phyloP scores from a whole-genome alignment of 2,888 invertebrate species.

The Tiphia femorata region DNA sequence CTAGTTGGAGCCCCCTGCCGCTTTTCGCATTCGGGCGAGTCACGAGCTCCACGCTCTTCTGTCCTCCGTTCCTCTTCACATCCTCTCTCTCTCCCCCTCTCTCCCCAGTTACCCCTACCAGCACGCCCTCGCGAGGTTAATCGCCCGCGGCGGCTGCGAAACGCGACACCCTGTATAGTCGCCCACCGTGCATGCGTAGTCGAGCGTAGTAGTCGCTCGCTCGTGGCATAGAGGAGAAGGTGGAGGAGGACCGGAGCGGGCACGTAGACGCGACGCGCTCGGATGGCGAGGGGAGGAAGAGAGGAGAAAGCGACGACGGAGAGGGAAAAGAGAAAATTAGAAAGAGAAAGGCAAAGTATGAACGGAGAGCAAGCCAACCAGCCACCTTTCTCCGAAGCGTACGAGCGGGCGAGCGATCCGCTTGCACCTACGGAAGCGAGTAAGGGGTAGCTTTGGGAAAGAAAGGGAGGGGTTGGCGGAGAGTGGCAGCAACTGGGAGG shows the following conservation, averaged over 20 bases:
- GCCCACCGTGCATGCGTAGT: constrained; percentile 1
- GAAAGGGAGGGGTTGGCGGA: neutral
- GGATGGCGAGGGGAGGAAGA: neutral
- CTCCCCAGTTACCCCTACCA: no score
- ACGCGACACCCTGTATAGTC: constrained; percentile 18
- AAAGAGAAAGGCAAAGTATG: neutral
- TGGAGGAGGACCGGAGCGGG: no score
- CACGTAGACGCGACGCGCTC: neutral
- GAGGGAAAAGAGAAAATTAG: constrained; percentile 5
- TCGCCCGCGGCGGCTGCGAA: constrained; percentile 16
- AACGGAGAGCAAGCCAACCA: no score
- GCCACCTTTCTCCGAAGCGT: no score
- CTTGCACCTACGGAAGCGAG: no score
- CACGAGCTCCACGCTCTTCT: neutral
- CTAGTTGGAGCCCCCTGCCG: no score
- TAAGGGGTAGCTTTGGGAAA: no score
- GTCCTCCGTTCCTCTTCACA: no score
- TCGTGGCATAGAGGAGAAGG: neutral
- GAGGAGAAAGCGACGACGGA: neutral
- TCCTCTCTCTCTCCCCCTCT: no score
- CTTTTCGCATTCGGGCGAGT: neutral
- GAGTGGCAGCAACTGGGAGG: no score
- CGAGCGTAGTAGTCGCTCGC: neutral
- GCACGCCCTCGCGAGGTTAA: constrained; percentile 4
- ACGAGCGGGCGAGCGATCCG: no score